A percentile compares a stretch with the other conserved stretches of the same genome.
These are phyloP conservation scores for Tribolium freemani DNA, from an alignment of 2,888 invertebrate species.

Conservation along the genomic window DNA sequence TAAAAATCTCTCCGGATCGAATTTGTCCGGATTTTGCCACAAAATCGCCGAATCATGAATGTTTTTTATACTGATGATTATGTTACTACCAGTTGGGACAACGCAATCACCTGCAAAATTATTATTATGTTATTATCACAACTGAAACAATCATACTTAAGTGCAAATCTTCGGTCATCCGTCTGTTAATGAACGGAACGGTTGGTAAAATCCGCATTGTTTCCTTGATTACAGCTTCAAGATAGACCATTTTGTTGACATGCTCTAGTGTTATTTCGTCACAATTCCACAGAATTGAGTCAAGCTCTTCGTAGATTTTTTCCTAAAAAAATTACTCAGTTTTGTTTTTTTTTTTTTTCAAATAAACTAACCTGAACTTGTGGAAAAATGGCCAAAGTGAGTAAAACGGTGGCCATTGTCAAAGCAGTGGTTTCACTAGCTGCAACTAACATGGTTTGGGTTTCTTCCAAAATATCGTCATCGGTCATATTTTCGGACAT, in stretches of 20 bases:
- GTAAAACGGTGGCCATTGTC: not conserved
- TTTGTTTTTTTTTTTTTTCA: no score
- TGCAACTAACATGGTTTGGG: not conserved
- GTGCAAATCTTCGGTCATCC: not conserved
- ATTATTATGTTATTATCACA: not conserved
- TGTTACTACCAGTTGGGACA: not conserved
- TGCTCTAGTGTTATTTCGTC: not conserved
- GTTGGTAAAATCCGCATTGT: not conserved
- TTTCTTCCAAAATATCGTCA: not conserved
- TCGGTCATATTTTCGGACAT: not conserved
- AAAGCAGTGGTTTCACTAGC: not conserved
- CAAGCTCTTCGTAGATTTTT: not conserved
- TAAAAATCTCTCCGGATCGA: constrained; percentile 14
- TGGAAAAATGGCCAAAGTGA: not conserved
- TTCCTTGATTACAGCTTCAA: not conserved
- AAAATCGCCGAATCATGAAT: not conserved
- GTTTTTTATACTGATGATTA: not conserved
- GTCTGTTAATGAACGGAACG: not conserved
- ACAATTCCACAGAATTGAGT: not conserved
- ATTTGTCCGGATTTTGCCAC: constrained; percentile 5
- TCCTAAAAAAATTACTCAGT: not conserved
- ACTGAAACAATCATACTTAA: not conserved
- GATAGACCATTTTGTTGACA: not conserved
- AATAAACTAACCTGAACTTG: not conserved
- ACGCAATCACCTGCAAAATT: not conserved